phyloP scores from a whole-genome alignment of 2,888 invertebrate species.

The Eilema sororculum region DNA sequence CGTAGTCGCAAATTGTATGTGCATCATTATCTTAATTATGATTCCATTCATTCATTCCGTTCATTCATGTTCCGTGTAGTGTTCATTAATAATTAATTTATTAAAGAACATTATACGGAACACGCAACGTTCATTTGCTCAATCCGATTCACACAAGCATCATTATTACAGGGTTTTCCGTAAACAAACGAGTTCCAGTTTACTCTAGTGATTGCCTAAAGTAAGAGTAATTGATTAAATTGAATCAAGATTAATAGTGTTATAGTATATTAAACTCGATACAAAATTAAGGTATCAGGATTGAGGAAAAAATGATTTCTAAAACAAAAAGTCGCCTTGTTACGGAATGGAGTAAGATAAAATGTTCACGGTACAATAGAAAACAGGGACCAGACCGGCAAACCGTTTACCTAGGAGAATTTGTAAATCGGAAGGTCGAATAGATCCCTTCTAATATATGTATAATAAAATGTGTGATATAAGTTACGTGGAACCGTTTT shows the following conservation, averaged over 20 bases:
- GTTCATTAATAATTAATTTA: no score
- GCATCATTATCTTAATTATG: neutral
- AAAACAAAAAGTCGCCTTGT: constrained; percentile 18
- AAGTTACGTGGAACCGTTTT: constrained; percentile 37
- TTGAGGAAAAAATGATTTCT: neutral
- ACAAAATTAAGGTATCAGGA: neutral
- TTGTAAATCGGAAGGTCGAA: constrained; percentile 40
- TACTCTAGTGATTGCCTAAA: neutral
- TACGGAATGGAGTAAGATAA: constrained; percentile 29
- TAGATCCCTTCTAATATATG: constrained; percentile 31
- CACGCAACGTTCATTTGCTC: neutral
- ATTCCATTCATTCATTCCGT: no score
- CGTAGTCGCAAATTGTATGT: neutral
- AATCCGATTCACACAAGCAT: neutral
- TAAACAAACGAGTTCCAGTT: neutral
- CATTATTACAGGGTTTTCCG: neutral
- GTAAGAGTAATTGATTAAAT: neutral
- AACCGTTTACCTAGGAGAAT: constrained; percentile 43
- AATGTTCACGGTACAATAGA: constrained; percentile 44
- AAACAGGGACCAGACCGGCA: constrained; percentile 25
- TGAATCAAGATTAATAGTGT: neutral
- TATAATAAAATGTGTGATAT: constrained; percentile 39
- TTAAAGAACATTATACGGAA: neutral
- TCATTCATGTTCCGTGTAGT: no score
- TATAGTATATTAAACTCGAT: no score